Conservation (phyloP, 2,113 vertebrate species). For the Excalfactoria chinensis region DNA sequence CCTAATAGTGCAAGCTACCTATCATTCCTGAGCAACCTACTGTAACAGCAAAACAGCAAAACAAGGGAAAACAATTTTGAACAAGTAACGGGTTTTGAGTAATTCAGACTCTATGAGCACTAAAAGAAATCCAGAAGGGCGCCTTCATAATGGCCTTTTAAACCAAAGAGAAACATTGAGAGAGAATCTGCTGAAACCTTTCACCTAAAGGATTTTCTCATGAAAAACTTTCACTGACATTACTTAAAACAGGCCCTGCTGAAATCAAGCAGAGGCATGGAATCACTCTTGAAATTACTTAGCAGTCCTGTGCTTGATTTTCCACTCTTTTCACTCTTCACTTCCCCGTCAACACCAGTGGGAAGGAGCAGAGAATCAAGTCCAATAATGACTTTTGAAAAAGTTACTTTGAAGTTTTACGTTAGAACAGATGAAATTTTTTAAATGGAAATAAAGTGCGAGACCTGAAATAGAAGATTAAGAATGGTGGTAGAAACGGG, state of each 20-base stretch:
- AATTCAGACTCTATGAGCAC: neutral
- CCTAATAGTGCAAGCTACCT: slow-evolving; percentile 57
- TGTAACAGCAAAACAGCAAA: neutral
- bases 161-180: neutral
- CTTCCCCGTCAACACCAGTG: neutral
- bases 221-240: neutral
- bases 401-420: slow-evolving; percentile 2
- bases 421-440: slow-evolving; percentile 20
- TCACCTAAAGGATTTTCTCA: neutral
- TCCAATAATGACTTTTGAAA: neutral
- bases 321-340: neutral
- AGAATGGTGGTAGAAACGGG: slow-evolving; percentile 1
- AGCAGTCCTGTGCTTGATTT: neutral
- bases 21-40: slow-evolving; percentile 48
- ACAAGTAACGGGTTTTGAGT: neutral
- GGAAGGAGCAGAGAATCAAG: neutral
- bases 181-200: neutral
- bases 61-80: neutral
- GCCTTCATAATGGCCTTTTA: neutral
- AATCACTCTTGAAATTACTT: neutral
- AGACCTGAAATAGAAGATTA: slow-evolving; percentile 53
- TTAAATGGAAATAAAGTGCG: slow-evolving; percentile 29
- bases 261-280: neutral
- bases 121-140: neutral
- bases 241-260: neutral